A percentile compares a stretch with the other conserved stretches of the same genome.
These are phyloP conservation scores for Otis tarda DNA, from an alignment of 2,113 vertebrate species.

Conservation along the genomic window DNA sequence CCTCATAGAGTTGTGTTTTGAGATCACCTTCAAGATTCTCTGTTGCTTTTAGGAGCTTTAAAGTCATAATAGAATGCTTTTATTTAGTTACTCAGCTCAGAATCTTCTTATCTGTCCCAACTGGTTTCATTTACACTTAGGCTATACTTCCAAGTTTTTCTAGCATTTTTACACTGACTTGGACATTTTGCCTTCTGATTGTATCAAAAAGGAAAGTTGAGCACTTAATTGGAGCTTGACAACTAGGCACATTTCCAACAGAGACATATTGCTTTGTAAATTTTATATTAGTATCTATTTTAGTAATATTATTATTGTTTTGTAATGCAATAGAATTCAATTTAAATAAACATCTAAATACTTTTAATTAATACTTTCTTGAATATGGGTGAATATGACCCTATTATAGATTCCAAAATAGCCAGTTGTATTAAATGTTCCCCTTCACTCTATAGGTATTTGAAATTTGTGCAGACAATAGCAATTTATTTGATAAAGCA, in stretches of 20 bases:
- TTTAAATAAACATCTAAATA: neutral
- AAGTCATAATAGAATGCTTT: constrained; percentile 21
- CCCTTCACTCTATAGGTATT: neutral
- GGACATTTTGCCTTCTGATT: neutral
- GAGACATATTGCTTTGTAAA: neutral
- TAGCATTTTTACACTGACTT: neutral
- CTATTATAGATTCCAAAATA: neutral
- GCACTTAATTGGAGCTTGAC: neutral
- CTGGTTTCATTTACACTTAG: neutral
- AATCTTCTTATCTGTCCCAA: neutral
- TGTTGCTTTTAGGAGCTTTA: constrained; percentile 11
- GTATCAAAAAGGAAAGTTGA: neutral
- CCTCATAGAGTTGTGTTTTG: neutral
- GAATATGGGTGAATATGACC: neutral
- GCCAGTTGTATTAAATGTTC: neutral
- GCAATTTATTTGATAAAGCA: neutral
- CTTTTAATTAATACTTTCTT: neutral
- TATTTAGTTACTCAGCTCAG: constrained; percentile 34
- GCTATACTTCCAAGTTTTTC: neutral
- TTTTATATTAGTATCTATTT: neutral
- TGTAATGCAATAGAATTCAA: neutral
- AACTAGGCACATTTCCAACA: neutral
- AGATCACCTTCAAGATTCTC: constrained; percentile 22
- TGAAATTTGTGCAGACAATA: neutral
- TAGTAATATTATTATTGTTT: neutral